A percentile compares a stretch with the other conserved stretches of the same genome.
These are phyloP conservation scores for Mythimna pallens DNA, from an alignment of 2,888 invertebrate species.

Conservation along the genomic window DNA sequence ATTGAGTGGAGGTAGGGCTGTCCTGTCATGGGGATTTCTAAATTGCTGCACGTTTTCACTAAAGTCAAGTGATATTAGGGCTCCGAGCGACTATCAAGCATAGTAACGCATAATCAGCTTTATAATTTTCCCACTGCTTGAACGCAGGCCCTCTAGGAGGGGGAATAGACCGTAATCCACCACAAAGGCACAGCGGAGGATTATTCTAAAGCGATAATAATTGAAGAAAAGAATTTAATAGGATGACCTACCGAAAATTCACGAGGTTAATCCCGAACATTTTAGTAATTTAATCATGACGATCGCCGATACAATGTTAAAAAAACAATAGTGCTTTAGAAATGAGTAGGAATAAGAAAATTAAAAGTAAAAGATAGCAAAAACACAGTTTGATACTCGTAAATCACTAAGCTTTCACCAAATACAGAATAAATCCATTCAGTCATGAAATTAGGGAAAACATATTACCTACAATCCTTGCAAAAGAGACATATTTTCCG, in stretches of 20 bases:
- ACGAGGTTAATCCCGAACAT: neutral
- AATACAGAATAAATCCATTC: conserved; percentile 13
- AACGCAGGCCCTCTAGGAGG: no score
- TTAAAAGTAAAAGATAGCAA: neutral
- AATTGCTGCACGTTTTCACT: no score
- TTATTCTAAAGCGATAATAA: no score
- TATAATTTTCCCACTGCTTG: no score
- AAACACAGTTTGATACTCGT: neutral
- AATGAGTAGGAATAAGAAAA: neutral
- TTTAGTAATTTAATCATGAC: neutral
- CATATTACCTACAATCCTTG: conserved; percentile 1
- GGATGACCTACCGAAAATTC: neutral
- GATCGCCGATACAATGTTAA: neutral
- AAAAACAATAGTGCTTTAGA: neutral
- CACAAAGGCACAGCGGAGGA: no score
- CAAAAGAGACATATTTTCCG: conserved; percentile 8
- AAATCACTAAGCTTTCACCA: neutral
- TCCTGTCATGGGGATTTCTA: no score
- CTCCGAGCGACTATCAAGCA: no score
- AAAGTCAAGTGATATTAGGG: no score
- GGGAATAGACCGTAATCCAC: no score
- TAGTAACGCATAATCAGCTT: no score
- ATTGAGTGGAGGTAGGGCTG: neutral
- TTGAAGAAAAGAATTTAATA: no score
- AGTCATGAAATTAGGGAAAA: conserved; percentile 4